Evolutionary conservation across 2,113 vertebrate genomes (phyloP).

Genomic region (Suncus etruscus): DNA sequence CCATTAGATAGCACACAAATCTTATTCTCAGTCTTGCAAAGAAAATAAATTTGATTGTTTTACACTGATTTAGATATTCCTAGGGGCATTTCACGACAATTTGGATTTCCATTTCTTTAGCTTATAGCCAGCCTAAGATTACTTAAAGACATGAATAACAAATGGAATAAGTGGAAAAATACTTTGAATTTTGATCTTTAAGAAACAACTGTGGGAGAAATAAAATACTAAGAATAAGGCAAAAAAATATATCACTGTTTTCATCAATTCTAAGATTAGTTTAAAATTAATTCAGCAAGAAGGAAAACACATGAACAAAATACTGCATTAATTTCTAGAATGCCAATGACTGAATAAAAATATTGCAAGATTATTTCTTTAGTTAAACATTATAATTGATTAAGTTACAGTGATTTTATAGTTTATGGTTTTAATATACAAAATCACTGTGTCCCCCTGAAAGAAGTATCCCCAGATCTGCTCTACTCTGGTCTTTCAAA

Average conservation of each 20-base stretch:
- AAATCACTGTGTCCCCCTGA: too few species aligned
- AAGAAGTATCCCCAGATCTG: too few species aligned
- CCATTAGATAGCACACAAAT: constrained; percentile 71
- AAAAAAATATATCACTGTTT: neutral
- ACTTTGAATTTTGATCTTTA: neutral
- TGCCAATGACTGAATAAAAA: neutral
- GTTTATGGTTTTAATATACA: too few species aligned
- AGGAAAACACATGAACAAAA: neutral
- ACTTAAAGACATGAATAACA: constrained; percentile 82
- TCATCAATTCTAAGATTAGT: neutral
- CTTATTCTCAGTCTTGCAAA: constrained; percentile 79
- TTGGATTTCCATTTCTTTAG: constrained; percentile 73
- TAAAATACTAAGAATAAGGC: neutral
- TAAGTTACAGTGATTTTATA: too few species aligned
- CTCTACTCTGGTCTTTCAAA: too few species aligned
- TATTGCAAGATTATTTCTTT: too few species aligned
- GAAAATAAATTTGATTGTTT: constrained; percentile 82
- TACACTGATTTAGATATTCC: constrained; percentile 78
- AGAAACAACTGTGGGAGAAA: neutral
- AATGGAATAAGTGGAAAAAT: constrained; percentile 43
- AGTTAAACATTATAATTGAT: too few species aligned
- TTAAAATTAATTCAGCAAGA: neutral
- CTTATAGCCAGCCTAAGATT: constrained; percentile 82
- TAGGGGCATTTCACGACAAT: constrained; percentile 67
- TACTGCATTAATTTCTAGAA: neutral